phyloP scores from a whole-genome alignment of 2,888 invertebrate genomes.

The Carcina quercana region DNA sequence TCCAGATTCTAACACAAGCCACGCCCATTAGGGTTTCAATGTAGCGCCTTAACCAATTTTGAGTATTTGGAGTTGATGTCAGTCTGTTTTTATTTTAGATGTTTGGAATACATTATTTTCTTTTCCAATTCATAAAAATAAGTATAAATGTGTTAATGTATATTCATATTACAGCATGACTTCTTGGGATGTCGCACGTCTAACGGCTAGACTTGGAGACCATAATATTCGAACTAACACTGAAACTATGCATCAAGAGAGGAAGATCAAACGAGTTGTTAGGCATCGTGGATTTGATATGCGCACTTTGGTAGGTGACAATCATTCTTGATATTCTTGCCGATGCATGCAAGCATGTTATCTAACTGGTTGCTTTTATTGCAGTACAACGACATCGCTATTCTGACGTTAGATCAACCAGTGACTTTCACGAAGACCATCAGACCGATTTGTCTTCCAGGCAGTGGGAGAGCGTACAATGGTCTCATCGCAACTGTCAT shows the following conservation, averaged over 20 bases:
- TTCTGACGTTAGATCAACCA: slow-evolving; percentile 85
- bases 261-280: slow-evolving; percentile 88
- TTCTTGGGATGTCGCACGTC: slow-evolving; percentile 88
- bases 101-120: not conserved
- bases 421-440: slow-evolving; percentile 82
- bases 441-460: slow-evolving; percentile 86
- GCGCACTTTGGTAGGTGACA: slow-evolving; percentile 79
- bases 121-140: not conserved
- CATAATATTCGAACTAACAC: slow-evolving; percentile 85
- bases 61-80: no score
- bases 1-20: no score
- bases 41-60: no score
- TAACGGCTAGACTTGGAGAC: slow-evolving; percentile 88
- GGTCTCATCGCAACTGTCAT: slow-evolving; percentile 86
- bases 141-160: no score
- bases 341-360: not conserved
- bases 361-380: slow-evolving; percentile 23
- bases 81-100: no score
- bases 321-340: not conserved
- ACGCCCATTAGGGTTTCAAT: no score
- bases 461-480: slow-evolving; percentile 74
- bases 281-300: slow-evolving; percentile 89
- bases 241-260: slow-evolving; percentile 85
- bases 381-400: slow-evolving; percentile 88
- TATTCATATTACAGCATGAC: slow-evolving; percentile 84